Percentiles rank a stretch among this genome's conserved stretches.
These are phyloP conservation scores for Ceraclea dissimilis DNA, from an alignment of 2,888 invertebrate genomes.

Conservation along the genomic window DNA sequence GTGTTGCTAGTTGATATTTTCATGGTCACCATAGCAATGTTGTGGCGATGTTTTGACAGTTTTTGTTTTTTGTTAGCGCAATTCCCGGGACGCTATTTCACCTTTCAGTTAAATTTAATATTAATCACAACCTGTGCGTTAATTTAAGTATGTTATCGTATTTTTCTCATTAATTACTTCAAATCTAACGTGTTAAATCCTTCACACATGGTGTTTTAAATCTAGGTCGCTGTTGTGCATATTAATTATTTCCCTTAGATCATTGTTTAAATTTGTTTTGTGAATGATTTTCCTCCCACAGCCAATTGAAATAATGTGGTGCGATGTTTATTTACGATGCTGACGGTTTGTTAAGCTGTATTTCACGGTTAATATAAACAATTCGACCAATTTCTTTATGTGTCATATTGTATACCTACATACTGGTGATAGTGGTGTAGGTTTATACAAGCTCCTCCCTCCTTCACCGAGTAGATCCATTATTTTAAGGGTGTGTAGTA, in stretches of 20 bases:
- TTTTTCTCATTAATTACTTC: not conserved
- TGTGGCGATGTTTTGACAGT: constrained; percentile 20
- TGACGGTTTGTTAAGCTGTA: no score
- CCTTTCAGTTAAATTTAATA: not conserved
- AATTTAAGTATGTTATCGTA: not conserved
- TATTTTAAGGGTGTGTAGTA: no score
- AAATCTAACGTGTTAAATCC: not conserved
- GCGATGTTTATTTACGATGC: no score
- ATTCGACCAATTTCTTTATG: no score
- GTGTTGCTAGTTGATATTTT: not conserved
- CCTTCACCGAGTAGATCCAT: no score
- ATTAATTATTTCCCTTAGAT: not conserved
- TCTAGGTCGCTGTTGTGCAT: not conserved
- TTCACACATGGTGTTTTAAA: not conserved
- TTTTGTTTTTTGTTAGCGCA: constrained; percentile 9
- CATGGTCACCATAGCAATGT: constrained; percentile 15
- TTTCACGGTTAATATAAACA: no score
- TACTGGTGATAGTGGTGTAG: no score
- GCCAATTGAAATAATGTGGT: not conserved
- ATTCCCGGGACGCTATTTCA: not conserved
- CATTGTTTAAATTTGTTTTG: not conserved
- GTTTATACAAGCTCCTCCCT: no score
- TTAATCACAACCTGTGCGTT: not conserved
- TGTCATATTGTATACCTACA: no score
- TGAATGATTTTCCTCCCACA: not conserved